Percentiles rank a stretch among this genome's conserved stretches.
Conservation (phyloP, 2,888 invertebrate genomes). For the Andrena bucephala region DNA sequence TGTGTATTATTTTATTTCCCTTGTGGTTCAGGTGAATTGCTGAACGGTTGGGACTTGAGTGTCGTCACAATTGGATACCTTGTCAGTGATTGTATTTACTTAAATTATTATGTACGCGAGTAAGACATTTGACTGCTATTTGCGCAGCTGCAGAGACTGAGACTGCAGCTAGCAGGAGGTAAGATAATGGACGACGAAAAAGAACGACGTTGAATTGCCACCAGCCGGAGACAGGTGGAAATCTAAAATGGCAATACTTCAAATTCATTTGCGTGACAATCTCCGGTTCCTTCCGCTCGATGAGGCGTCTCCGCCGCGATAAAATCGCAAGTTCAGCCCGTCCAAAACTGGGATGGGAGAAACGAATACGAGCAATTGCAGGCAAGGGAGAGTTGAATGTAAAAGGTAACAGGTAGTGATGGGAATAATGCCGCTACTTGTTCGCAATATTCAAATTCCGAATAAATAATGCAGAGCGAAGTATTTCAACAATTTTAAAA, state of each 20-base stretch:
- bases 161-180: conserved; percentile 19
- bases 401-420: background rate
- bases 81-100: no score
- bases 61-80: no score
- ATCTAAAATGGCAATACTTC: conserved; percentile 76
- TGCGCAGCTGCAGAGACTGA: no score
- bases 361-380: conserved; percentile 32
- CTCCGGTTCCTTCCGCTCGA: conserved; percentile 72
- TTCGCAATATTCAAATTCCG: no score
- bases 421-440: no score
- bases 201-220: conserved; percentile 54
- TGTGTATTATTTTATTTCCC: background rate
- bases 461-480: no score
- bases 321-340: conserved; percentile 67
- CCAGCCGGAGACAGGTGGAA: conserved; percentile 65
- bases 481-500: no score
- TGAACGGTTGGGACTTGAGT: no score
- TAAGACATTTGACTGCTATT: no score
- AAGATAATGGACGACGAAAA: conserved; percentile 70
- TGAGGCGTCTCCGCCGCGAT: conserved; percentile 56
- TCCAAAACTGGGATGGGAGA: conserved; percentile 24
- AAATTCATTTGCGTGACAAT: conserved; percentile 77
- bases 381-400: background rate
- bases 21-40: no score
- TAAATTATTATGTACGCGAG: no score